Conservation (phyloP, 2,113 vertebrate species). For the Laterallus jamaicensis region DNA sequence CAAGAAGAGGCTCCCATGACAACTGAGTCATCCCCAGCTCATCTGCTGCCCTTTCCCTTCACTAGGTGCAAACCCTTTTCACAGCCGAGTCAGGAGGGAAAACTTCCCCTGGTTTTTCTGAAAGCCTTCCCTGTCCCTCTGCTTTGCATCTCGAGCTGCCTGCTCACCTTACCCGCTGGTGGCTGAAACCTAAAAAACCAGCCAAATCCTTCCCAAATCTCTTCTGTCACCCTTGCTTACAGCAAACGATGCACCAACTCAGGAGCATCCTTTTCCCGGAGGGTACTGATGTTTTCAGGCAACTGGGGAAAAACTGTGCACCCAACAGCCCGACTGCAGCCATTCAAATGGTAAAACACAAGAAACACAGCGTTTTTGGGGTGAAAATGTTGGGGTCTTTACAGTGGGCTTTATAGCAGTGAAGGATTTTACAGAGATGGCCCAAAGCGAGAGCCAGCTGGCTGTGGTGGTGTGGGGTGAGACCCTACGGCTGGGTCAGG, state of each 20-base stretch:
- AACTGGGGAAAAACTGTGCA: background rate
- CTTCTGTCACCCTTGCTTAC: background rate
- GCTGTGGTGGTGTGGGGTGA: background rate
- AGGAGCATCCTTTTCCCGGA: background rate
- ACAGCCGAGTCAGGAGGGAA: background rate
- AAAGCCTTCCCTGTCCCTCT: background rate
- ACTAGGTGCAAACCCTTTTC: background rate
- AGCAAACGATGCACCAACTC: background rate
- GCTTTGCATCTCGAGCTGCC: background rate
- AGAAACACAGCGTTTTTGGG: background rate
- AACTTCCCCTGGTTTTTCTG: background rate
- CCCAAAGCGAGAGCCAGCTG: background rate
- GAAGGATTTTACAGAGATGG: background rate
- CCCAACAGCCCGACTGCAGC: background rate
- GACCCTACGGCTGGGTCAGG: background rate
- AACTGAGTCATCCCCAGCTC: background rate
- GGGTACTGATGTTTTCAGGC: background rate
- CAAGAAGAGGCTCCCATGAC: background rate
- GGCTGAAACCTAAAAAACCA: background rate
- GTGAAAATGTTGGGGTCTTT: background rate
- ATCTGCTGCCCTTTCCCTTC: background rate
- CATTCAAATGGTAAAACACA: background rate
- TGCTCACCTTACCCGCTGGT: background rate
- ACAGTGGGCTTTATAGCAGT: background rate
- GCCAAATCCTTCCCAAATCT: background rate